Evolutionary conservation across 2,113 vertebrate genomes (phyloP).

Genomic region (Galemys pyrenaicus): DNA sequence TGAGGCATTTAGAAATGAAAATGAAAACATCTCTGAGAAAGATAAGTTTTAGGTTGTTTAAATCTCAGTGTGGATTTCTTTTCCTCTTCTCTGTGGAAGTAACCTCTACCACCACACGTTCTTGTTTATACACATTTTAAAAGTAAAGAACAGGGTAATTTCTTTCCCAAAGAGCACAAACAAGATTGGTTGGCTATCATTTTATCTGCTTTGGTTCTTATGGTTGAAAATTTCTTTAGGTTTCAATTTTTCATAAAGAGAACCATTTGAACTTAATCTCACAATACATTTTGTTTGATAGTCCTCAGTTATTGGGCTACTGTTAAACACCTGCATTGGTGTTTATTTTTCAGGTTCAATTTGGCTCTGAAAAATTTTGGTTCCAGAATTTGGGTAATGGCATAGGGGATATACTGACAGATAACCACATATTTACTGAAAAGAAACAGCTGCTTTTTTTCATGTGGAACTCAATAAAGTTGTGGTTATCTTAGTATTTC

Average conservation of each 20-base stretch:
- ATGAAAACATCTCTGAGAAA: slow-evolving; percentile 25
- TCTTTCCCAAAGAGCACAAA: neutral
- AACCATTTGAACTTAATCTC: neutral
- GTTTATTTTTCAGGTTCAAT: slow-evolving; percentile 18
- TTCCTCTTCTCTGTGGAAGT: neutral
- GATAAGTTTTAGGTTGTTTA: neutral
- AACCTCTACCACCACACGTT: neutral
- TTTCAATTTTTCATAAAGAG: neutral
- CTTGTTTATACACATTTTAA: neutral
- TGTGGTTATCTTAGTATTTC: neutral
- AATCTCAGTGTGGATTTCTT: neutral
- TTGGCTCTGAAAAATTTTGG: slow-evolving; percentile 6
- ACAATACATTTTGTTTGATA: neutral
- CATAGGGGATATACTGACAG: neutral
- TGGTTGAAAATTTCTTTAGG: neutral
- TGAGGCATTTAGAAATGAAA: slow-evolving; percentile 30
- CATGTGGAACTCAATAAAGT: neutral
- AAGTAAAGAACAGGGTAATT: neutral
- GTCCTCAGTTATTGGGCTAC: neutral
- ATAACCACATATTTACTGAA: neutral
- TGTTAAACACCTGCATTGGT: neutral
- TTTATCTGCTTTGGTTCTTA: slow-evolving; percentile 15
- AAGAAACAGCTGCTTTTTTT: neutral
- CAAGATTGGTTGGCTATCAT: neutral
- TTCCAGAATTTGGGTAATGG: neutral